Conservation (phyloP, 2,888 invertebrate genomes). For the Dysmachus trigonus region DNA sequence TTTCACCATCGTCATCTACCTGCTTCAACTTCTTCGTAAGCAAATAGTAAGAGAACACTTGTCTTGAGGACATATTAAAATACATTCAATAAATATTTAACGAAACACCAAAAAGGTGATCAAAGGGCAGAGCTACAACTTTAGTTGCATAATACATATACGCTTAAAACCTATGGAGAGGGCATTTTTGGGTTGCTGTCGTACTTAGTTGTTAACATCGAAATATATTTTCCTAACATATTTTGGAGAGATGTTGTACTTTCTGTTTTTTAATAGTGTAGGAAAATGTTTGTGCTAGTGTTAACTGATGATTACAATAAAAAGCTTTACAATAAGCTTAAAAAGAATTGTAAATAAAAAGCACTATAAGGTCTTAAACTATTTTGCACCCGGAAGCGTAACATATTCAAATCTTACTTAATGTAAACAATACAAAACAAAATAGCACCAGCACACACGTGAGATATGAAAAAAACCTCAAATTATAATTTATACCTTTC, state of each 20-base stretch:
- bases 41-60: not conserved
- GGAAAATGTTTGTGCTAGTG: conserved; percentile 4
- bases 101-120: not conserved
- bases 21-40: not conserved
- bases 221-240: not conserved
- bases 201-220: not conserved
- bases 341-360: not conserved
- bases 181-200: not conserved
- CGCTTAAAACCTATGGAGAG: not conserved
- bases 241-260: conserved; percentile 12
- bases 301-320: not conserved
- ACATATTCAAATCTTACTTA: not conserved
- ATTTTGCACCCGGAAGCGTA: not conserved
- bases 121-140: not conserved
- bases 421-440: not conserved
- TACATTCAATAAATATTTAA: not conserved
- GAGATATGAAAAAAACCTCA: not conserved
- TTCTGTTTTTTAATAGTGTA: not conserved
- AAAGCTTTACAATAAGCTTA: not conserved
- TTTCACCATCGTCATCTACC: not conserved
- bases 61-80: not conserved
- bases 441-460: conserved; percentile 19
- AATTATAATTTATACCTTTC: not conserved
- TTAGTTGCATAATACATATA: not conserved
- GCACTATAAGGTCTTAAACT: not conserved